These are phyloP conservation scores for Dasypolia templi DNA, from an alignment of 2,888 invertebrate genomes.

Conservation along the genomic window DNA sequence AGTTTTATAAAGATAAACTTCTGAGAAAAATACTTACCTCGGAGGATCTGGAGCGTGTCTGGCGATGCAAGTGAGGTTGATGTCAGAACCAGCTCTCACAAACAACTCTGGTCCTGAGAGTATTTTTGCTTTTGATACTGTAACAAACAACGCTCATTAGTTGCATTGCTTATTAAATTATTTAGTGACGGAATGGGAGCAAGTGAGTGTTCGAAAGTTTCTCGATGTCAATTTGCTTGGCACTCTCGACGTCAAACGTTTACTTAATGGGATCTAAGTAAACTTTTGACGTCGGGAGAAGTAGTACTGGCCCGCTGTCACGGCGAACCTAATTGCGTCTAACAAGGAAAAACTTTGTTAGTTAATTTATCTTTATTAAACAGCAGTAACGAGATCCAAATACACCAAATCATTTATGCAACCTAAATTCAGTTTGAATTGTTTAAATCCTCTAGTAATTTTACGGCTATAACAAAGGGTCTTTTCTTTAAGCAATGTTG, in stretches of 20 bases:
- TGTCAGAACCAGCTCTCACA: slow-evolving; percentile 96
- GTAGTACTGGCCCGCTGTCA: slow-evolving; percentile 26
- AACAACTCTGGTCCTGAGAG: slow-evolving; percentile 95
- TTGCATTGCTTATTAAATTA: slow-evolving; percentile 30
- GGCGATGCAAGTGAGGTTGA: slow-evolving; percentile 96
- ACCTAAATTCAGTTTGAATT: not conserved
- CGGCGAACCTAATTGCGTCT: slow-evolving; percentile 37
- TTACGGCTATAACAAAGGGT: not conserved
- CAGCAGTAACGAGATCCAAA: slow-evolving; percentile 10
- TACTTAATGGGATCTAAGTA: no score
- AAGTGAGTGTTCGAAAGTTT: slow-evolving; percentile 43
- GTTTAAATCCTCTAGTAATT: slow-evolving; percentile 3
- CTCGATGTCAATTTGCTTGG: slow-evolving; percentile 37
- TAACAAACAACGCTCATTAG: slow-evolving; percentile 62
- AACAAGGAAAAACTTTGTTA: slow-evolving; percentile 30
- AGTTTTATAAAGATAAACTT: slow-evolving; percentile 29
- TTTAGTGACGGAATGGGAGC: slow-evolving; percentile 25
- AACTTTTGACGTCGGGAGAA: no score
- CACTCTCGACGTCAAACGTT: slow-evolving; percentile 46
- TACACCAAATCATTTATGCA: slow-evolving; percentile 7
- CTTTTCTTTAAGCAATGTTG: no score
- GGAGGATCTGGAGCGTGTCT: slow-evolving; percentile 95
- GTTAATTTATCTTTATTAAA: slow-evolving; percentile 34
- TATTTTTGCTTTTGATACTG: slow-evolving; percentile 97
- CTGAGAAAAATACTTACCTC: slow-evolving; percentile 90